phyloP scores from a whole-genome alignment of 2,113 vertebrate species.

The Seriola quinqueradiata region DNA sequence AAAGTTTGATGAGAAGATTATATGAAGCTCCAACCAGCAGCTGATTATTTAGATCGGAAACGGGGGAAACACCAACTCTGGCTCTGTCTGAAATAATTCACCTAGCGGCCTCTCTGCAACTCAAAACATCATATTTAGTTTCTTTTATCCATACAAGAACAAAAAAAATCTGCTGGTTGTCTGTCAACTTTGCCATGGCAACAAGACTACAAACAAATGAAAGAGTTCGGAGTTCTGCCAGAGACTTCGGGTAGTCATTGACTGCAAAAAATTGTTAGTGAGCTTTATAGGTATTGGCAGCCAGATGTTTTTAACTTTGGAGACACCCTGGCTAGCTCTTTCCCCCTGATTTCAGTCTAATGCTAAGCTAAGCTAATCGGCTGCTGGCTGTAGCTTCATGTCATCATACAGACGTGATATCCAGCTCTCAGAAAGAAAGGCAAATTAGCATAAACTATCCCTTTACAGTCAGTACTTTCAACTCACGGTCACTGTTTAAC shows the following conservation, averaged over 20 bases:
- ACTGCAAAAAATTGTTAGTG: no score
- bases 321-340: not conserved
- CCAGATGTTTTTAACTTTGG: no score
- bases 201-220: not conserved
- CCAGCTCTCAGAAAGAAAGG: not conserved
- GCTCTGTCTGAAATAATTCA: not conserved
- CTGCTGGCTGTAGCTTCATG: not conserved
- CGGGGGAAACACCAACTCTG: not conserved
- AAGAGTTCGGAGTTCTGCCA: no score
- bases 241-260: no score
- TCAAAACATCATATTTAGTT: no score
- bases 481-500: not conserved
- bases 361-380: not conserved
- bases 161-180: no score
- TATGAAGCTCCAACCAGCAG: not conserved
- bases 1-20: no score
- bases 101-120: not conserved
- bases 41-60: not conserved
- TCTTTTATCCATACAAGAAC: no score
- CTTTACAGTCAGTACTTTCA: not conserved
- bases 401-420: not conserved
- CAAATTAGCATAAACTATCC: not conserved
- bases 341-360: not conserved
- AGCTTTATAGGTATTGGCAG: no score
- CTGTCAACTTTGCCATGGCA: not conserved